Conservation (phyloP, 1,140 invertebrate genomes). For the Leptoteleia sp. region DNA sequence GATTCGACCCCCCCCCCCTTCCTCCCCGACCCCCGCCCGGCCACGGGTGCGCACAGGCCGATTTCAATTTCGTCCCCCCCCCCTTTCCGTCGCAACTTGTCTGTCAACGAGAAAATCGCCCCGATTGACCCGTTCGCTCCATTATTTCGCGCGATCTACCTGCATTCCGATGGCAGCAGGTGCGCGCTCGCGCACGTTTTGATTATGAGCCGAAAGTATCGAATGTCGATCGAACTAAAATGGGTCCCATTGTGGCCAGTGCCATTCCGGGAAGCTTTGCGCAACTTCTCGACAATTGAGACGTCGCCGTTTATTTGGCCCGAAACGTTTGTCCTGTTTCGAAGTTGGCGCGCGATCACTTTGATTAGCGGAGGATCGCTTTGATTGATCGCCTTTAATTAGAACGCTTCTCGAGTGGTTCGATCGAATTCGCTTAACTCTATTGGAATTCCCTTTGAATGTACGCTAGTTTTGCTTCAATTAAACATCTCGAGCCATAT, state of each 20-base stretch:
- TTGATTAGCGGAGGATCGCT: too few relatives aligned
- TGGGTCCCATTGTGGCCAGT: slow-evolving; percentile 31
- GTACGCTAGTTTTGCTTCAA: too few relatives aligned
- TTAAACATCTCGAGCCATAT: too few relatives aligned
- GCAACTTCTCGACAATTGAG: slow-evolving; percentile 16
- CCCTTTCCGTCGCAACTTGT: slow-evolving; percentile 16
- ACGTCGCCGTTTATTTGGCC: background rate
- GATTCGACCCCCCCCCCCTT: slow-evolving; percentile 36
- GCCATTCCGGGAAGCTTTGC: slow-evolving; percentile 11
- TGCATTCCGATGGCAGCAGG: slow-evolving; percentile 52
- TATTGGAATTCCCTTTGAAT: too few relatives aligned
- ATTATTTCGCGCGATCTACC: slow-evolving; percentile 41
- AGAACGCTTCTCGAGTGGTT: too few relatives aligned
- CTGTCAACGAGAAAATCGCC: slow-evolving; percentile 29
- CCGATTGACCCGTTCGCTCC: slow-evolving; percentile 49
- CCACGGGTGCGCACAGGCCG: too few relatives aligned
- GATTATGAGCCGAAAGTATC: slow-evolving; percentile 38
- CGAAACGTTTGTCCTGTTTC: too few relatives aligned
- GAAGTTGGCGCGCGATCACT: too few relatives aligned
- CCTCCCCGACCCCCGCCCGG: too few relatives aligned
- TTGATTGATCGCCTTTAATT: too few relatives aligned
- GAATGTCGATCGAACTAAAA: slow-evolving; percentile 52
- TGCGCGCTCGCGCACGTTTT: slow-evolving; percentile 23
- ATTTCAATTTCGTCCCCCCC: background rate
- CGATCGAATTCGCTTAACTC: too few relatives aligned